Conservation (phyloP, 2,888 invertebrate species). For the Opisthograptis luteolata region DNA sequence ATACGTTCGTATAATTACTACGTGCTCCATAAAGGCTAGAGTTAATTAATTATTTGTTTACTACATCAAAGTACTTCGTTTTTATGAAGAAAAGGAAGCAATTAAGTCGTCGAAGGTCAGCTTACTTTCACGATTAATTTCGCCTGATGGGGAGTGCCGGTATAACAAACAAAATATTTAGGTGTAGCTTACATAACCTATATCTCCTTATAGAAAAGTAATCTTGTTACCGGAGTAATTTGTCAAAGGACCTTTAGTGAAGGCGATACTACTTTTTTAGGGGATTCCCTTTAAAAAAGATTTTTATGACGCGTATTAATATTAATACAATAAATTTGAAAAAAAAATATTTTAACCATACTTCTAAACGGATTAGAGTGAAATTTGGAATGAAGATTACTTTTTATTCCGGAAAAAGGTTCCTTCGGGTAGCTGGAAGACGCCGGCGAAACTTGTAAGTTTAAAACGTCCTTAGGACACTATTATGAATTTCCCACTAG, state of each 20-base stretch:
- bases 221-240: constrained; percentile 31
- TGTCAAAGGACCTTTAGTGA: constrained; percentile 27
- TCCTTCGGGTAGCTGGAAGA: too few species aligned
- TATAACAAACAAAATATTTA: constrained; percentile 44
- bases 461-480: constrained; percentile 11
- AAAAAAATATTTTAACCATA: too few species aligned
- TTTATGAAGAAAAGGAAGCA: constrained; percentile 59
- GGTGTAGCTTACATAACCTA: constrained; percentile 30
- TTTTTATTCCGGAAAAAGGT: too few species aligned
- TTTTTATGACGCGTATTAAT: too few species aligned
- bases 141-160: constrained; percentile 57
- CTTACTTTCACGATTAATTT: constrained; percentile 75
- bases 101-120: constrained; percentile 70
- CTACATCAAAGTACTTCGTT: constrained; percentile 47
- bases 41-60: constrained; percentile 56
- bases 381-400: too few species aligned
- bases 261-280: constrained; percentile 14
- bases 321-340: too few species aligned
- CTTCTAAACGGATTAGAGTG: too few species aligned
- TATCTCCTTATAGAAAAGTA: too few species aligned
- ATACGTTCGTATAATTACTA: constrained; percentile 25
- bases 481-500: constrained; percentile 11
- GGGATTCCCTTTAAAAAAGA: too few species aligned
- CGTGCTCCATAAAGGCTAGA: constrained; percentile 38
- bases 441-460: too few species aligned